Percentiles rank a stretch among this genome's conserved stretches.
These are phyloP conservation scores for Achroia grisella DNA, from an alignment of 1,140 invertebrate species.

Conservation along the genomic window DNA sequence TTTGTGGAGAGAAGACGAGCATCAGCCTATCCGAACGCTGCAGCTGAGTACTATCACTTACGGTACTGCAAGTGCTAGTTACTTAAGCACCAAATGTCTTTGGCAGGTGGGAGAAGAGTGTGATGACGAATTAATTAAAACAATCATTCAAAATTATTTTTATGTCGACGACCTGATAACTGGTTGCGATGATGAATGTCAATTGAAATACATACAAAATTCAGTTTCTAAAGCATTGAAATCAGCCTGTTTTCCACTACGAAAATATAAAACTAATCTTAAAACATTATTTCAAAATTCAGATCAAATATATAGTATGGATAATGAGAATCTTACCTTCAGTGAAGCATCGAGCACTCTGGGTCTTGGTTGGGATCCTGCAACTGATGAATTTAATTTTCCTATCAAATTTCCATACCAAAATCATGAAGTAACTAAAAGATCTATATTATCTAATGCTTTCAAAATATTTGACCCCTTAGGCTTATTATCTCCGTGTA, in stretches of 20 bases:
- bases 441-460: constrained; percentile 22
- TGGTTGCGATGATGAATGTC: constrained; percentile 23
- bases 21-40: constrained; percentile 12
- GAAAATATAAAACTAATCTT: constrained; percentile 22
- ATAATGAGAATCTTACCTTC: constrained; percentile 14
- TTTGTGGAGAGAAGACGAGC: constrained; percentile 20
- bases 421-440: constrained; percentile 12
- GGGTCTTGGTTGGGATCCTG: constrained; percentile 21
- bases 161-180: constrained; percentile 68
- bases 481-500: constrained; percentile 16
- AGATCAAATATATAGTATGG: not conserved
- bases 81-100: constrained; percentile 33
- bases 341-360: constrained; percentile 27
- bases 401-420: constrained; percentile 13
- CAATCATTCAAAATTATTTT: constrained; percentile 43
- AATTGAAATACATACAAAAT: constrained; percentile 16
- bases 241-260: constrained; percentile 18
- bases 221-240: constrained; percentile 9
- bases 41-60: constrained; percentile 26
- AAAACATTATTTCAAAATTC: constrained; percentile 9
- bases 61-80: too few species aligned
- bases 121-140: constrained; percentile 19
- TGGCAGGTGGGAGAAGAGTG: constrained; percentile 27
- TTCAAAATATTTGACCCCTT: constrained; percentile 27
- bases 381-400: constrained; percentile 17